phyloP scores from a whole-genome alignment of 2,113 vertebrate genomes.

The Petrocephalus zakoni region DNA sequence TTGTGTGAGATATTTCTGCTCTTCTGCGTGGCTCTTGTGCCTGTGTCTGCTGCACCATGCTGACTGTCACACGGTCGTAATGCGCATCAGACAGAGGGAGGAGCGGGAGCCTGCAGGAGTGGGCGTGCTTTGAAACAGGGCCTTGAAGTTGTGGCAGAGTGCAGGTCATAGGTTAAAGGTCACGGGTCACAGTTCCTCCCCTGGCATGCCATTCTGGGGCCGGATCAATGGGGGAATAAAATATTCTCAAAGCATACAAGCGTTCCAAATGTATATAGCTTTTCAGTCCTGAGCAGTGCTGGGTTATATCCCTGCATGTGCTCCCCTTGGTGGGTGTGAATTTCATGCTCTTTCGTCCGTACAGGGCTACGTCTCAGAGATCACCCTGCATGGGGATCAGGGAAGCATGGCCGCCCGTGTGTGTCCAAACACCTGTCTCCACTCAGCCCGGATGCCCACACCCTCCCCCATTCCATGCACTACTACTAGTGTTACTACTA shows the following conservation, averaged over 20 bases:
- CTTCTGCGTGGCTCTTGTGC: not conserved
- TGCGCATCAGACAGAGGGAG: not conserved
- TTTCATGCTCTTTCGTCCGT: not conserved
- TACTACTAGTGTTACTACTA: not conserved
- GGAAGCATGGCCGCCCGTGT: not conserved
- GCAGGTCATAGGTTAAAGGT: conserved; percentile 17
- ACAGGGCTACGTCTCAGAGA: not conserved
- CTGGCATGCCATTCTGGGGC: conserved; percentile 1
- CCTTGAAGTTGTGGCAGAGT: conserved; percentile 1
- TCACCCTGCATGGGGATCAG: not conserved
- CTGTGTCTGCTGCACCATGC: not conserved
- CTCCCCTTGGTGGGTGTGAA: not conserved
- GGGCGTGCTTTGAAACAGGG: not conserved
- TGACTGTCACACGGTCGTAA: conserved; percentile 10
- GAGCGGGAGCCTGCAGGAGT: not conserved
- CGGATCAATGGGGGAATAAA: not conserved
- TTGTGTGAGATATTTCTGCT: conserved; percentile 10
- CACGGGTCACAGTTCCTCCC: not conserved
- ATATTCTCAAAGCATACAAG: not conserved
- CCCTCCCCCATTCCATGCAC: not conserved
- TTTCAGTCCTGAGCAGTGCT: not conserved
- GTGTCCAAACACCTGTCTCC: not conserved
- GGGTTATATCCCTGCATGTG: not conserved
- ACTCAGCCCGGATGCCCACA: not conserved
- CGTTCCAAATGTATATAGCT: not conserved